Conservation (phyloP, 35 echinoderm and acorn worm species). For the Ophioderma brevispina region DNA sequence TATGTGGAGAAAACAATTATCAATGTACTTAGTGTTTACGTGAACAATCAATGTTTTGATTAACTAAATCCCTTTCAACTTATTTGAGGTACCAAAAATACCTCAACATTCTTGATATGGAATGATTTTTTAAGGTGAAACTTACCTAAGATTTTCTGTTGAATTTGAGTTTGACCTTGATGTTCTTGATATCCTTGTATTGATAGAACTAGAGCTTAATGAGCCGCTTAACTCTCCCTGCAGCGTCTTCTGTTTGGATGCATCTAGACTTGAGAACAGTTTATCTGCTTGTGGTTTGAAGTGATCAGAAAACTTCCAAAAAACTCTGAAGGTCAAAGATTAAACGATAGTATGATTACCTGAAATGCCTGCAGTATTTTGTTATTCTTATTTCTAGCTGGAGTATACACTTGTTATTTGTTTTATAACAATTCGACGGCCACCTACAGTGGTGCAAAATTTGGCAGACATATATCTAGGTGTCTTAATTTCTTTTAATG, state of each 20-base stretch:
- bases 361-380: too few relatives aligned
- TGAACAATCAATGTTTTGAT: too few relatives aligned
- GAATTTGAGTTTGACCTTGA: conserved; percentile 36
- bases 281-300: conserved; percentile 88
- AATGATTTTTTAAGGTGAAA: too few relatives aligned
- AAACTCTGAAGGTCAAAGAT: conserved; percentile 79
- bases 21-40: too few relatives aligned
- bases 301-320: conserved; percentile 96
- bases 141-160: conserved; percentile 85
- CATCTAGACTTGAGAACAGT: conserved; percentile 75
- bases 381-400: too few relatives aligned
- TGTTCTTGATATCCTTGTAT: conserved; percentile 40
- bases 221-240: conserved; percentile 87
- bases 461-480: too few relatives aligned
- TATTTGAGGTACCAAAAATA: neutral
- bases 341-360: too few relatives aligned
- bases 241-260: conserved; percentile 88
- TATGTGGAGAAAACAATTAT: too few relatives aligned
- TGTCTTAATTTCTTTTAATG: too few relatives aligned
- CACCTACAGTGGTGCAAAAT: too few relatives aligned
- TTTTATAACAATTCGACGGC: too few relatives aligned
- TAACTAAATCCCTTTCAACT: neutral
- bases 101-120: neutral
- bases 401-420: too few relatives aligned
- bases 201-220: conserved; percentile 76